These are phyloP conservation scores for Agrypnia vestita DNA, from an alignment of 1,140 invertebrate genomes.

Conservation along the genomic window DNA sequence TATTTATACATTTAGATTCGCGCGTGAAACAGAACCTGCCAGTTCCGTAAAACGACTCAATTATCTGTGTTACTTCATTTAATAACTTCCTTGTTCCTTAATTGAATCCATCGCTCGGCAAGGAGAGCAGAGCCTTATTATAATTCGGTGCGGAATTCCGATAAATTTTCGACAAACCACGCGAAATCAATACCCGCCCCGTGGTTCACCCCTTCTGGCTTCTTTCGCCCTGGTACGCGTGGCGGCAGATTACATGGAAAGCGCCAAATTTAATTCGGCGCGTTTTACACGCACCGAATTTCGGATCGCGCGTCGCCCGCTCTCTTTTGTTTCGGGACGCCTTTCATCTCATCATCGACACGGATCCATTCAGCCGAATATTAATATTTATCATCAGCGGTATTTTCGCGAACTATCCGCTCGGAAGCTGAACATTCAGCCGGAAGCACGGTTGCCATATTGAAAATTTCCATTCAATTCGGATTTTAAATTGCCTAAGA, in stretches of 20 bases:
- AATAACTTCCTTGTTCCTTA: not conserved
- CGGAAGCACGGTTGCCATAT: too few species aligned
- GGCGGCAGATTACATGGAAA: conserved; percentile 4
- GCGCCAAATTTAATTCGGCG: conserved; percentile 15
- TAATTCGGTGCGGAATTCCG: conserved; percentile 6
- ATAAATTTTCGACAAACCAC: conserved; percentile 14
- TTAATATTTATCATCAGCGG: conserved; percentile 20
- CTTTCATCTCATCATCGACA: conserved; percentile 23
- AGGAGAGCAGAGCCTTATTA: not conserved
- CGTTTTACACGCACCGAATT: not conserved
- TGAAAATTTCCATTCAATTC: too few species aligned
- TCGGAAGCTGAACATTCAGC: not conserved
- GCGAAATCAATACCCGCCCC: conserved; percentile 22
- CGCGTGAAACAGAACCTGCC: too few species aligned
- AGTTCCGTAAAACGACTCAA: too few species aligned
- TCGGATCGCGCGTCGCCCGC: not conserved
- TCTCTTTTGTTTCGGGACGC: conserved; percentile 4
- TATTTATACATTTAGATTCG: too few species aligned
- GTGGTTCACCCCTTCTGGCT: conserved; percentile 3
- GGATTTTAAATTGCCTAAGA: too few species aligned
- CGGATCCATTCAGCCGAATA: not conserved
- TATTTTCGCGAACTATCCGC: conserved; percentile 10
- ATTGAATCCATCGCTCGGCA: not conserved
- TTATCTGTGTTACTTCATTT: not conserved
- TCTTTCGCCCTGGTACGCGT: conserved; percentile 18